These are phyloP conservation scores for Nymphicus hollandicus DNA, from an alignment of 2,113 vertebrate genomes.

Conservation along the genomic window DNA sequence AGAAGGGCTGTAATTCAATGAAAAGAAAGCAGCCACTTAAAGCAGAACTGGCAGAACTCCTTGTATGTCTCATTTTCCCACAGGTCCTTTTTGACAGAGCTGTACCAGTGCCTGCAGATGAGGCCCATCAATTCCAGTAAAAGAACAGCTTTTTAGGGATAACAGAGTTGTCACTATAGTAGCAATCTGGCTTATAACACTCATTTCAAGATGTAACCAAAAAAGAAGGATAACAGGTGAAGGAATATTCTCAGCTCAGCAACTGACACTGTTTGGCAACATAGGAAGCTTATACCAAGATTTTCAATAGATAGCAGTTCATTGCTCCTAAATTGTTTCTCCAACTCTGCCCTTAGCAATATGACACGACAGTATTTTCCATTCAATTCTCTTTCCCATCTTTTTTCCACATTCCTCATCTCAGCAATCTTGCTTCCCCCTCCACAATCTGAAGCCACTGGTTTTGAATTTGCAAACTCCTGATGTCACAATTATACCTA, in stretches of 20 bases:
- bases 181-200: neutral
- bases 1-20: neutral
- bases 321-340: neutral
- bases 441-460: neutral
- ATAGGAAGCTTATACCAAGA: neutral
- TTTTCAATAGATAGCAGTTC: neutral
- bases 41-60: neutral
- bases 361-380: neutral
- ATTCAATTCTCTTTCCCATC: neutral
- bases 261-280: neutral
- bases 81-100: neutral
- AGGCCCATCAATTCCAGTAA: neutral
- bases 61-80: neutral
- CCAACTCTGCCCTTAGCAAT: neutral
- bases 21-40: neutral
- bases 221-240: neutral
- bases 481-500: neutral
- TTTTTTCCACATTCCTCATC: neutral
- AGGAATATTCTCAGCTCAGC: constrained; percentile 12
- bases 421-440: neutral
- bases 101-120: neutral
- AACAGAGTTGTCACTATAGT: neutral
- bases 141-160: neutral
- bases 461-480: neutral
- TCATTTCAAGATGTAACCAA: neutral